These are phyloP conservation scores for Euthynnus affinis DNA, from an alignment of 2,797 vertebrate genomes.

Conservation along the genomic window DNA sequence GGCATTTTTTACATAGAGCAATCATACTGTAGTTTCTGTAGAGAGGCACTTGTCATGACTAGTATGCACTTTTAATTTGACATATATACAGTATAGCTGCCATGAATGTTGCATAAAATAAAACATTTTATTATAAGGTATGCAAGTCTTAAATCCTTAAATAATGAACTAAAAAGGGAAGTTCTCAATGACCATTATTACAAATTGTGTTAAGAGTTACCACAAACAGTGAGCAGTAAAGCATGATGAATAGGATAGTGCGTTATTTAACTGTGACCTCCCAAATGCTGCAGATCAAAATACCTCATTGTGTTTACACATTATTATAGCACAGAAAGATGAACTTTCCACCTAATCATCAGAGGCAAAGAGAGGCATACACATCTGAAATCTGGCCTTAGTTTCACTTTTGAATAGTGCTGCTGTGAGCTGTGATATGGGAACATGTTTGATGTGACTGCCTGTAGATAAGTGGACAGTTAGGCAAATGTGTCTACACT, in stretches of 20 bases:
- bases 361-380: neutral
- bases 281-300: neutral
- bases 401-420: slow-evolving; percentile 34
- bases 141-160: neutral
- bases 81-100: neutral
- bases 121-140: neutral
- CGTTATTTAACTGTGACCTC: neutral
- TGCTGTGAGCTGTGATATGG: slow-evolving; percentile 26
- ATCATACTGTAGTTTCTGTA: slow-evolving; percentile 21
- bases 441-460: slow-evolving; percentile 51
- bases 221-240: neutral
- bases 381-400: slow-evolving; percentile 33
- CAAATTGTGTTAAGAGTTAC: neutral
- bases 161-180: neutral
- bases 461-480: slow-evolving; percentile 68
- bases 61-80: neutral
- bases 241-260: neutral
- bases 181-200: neutral
- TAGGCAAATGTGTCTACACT: slow-evolving; percentile 78
- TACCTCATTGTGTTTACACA: slow-evolving; percentile 3
- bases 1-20: slow-evolving; percentile 17
- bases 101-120: neutral
- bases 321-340: slow-evolving; percentile 6
- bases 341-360: neutral
- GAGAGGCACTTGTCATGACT: neutral